These are phyloP conservation scores for Gallinago paraguaiae DNA, from an alignment of 2,113 vertebrate species.

Conservation along the genomic window DNA sequence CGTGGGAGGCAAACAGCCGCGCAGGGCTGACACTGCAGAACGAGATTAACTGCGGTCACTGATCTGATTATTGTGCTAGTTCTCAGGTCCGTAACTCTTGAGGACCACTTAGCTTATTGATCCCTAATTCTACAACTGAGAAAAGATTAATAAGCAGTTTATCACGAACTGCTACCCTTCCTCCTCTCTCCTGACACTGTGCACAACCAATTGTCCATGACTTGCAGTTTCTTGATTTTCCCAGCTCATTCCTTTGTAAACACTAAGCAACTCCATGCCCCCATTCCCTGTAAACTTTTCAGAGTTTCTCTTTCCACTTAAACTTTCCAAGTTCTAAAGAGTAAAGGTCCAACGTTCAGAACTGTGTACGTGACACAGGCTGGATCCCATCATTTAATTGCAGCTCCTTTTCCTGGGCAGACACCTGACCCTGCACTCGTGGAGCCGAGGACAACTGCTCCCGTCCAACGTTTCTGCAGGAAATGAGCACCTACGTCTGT, in stretches of 20 bases:
- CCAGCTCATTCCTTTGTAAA: not conserved
- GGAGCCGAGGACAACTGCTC: not conserved
- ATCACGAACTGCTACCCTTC: not conserved
- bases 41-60: not conserved
- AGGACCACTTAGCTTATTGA: not conserved
- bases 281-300: slow-evolving; percentile 12
- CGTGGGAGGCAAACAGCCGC: not conserved
- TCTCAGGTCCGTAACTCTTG: not conserved
- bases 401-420: not conserved
- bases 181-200: not conserved
- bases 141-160: not conserved
- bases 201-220: not conserved
- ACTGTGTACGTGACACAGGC: not conserved
- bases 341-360: not conserved
- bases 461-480: not conserved
- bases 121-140: not conserved
- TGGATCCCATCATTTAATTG: not conserved
- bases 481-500: not conserved
- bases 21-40: not conserved
- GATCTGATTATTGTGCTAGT: not conserved
- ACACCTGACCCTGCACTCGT: not conserved
- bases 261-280: not conserved
- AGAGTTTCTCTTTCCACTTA: not conserved
- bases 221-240: slow-evolving; percentile 26
- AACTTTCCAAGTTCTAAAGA: not conserved